Conservation (phyloP, 2,888 invertebrate genomes). For the Auanema sp. region DNA sequence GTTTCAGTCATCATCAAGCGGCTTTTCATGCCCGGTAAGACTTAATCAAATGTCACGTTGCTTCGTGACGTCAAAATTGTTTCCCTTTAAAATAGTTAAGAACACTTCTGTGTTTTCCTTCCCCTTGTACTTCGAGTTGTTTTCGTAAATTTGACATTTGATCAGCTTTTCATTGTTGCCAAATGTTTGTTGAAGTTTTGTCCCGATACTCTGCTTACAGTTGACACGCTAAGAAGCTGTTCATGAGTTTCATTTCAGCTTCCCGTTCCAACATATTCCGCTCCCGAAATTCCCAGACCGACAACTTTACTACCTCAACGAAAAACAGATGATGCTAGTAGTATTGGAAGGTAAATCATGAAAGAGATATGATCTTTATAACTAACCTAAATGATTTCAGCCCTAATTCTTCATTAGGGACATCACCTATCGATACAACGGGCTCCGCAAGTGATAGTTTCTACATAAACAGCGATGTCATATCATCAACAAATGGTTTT, state of each 20-base stretch:
- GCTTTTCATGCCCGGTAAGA: constrained; percentile 18
- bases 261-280: constrained; percentile 16
- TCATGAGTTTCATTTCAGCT: constrained; percentile 18
- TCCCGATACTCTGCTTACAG: constrained; percentile 3
- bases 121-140: no score
- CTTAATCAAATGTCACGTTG: background rate
- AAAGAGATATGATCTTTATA: no score
- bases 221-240: background rate
- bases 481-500: constrained; percentile 32
- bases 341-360: constrained; percentile 16
- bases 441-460: constrained; percentile 53
- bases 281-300: constrained; percentile 18
- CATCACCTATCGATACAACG: constrained; percentile 45
- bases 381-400: constrained; percentile 3
- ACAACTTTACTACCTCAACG: constrained; percentile 8
- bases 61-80: background rate
- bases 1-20: constrained; percentile 19
- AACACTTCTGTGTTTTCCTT: no score
- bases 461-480: constrained; percentile 46
- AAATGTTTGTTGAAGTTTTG: constrained; percentile 6
- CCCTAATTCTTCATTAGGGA: constrained; percentile 27
- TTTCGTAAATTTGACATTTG: no score
- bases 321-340: constrained; percentile 11
- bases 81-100: no score
- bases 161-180: constrained; percentile 6